These are phyloP conservation scores for Lamellibrachia satsuma DNA, from an alignment of 2,888 invertebrate genomes.

Conservation along the genomic window DNA sequence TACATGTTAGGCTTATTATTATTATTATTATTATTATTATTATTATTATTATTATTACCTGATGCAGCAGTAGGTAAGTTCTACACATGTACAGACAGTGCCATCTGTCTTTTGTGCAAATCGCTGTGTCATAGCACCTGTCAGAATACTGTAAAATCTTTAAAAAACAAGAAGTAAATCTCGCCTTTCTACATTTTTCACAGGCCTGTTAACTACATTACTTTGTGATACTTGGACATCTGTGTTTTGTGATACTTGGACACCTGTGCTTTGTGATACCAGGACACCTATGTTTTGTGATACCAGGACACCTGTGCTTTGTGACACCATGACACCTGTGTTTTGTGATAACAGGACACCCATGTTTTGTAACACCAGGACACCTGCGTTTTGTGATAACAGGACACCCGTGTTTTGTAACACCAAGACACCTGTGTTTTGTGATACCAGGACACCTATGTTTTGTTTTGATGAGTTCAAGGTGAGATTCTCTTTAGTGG, in stretches of 20 bases:
- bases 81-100: neutral
- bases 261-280: no score
- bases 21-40: neutral
- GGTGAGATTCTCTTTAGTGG: neutral
- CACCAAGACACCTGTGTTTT: neutral
- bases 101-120: neutral
- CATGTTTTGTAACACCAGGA: neutral
- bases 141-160: neutral
- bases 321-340: neutral
- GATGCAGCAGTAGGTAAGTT: neutral
- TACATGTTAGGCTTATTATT: neutral
- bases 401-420: neutral
- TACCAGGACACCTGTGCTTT: neutral
- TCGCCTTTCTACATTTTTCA: neutral
- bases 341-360: neutral
- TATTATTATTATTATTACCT: neutral
- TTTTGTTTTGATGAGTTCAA: neutral
- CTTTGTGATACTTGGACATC: neutral
- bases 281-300: no score
- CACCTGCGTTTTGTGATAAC: neutral
- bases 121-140: neutral
- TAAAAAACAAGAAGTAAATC: neutral
- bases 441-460: neutral
- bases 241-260: no score
- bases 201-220: neutral